These are phyloP conservation scores for Agrenia bidenticulata DNA, from an alignment of 2,888 invertebrate species.

Conservation along the genomic window DNA sequence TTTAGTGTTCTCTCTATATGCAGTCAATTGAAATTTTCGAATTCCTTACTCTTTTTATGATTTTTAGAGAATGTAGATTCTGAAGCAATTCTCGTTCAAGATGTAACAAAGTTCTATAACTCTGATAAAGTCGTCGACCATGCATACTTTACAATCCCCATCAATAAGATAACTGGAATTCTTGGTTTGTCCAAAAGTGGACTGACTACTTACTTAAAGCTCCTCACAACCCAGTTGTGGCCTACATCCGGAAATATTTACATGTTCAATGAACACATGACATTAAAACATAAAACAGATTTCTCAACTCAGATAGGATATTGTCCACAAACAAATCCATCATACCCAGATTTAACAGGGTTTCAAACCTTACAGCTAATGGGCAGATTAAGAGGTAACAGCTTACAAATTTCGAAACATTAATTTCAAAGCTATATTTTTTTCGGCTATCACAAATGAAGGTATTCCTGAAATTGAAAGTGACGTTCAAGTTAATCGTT, in stretches of 20 bases:
- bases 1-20: no score
- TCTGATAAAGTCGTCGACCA: conserved; percentile 38
- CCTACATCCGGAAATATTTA: conserved; percentile 31
- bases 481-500: conserved; percentile 32
- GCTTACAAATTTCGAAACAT: not conserved
- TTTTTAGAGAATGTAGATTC: conserved; percentile 32
- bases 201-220: conserved; percentile 26
- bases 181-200: conserved; percentile 34
- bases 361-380: conserved; percentile 36
- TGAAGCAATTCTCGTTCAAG: conserved; percentile 37
- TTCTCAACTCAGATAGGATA: conserved; percentile 28
- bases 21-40: no score
- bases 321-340: conserved; percentile 22
- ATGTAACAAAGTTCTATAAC: conserved; percentile 35
- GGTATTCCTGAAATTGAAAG: conserved; percentile 29
- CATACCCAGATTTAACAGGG: conserved; percentile 30
- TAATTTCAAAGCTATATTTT: not conserved
- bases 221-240: conserved; percentile 25
- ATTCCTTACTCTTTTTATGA: no score
- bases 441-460: conserved; percentile 9
- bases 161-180: conserved; percentile 7
- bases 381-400: conserved; percentile 30
- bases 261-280: conserved; percentile 31
- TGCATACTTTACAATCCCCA: conserved; percentile 34
- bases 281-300: conserved; percentile 5